phyloP scores from a whole-genome alignment of 2,888 invertebrate genomes.

The Branchipolynoe longqiensis region DNA sequence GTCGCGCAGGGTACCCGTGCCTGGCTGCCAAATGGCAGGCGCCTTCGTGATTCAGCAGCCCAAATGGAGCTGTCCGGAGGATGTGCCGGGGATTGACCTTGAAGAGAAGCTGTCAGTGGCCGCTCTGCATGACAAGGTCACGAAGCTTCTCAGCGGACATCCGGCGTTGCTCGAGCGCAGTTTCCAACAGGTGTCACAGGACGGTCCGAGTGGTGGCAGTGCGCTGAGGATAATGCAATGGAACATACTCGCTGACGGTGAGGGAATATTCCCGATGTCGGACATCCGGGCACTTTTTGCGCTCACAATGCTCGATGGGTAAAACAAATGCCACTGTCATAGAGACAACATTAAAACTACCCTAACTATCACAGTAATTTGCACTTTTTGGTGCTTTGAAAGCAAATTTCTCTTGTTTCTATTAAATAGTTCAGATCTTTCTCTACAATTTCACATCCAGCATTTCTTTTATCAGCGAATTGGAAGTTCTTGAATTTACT shows the following conservation, averaged over 20 bases:
- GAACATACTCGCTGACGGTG: conserved; percentile 56
- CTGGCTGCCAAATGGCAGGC: conserved; percentile 1
- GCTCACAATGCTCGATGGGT: too few species aligned
- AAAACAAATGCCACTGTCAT: too few species aligned
- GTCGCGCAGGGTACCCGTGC: neutral
- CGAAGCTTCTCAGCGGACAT: neutral
- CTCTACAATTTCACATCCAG: too few species aligned
- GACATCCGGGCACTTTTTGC: too few species aligned
- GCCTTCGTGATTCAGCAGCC: neutral
- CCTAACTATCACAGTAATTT: too few species aligned
- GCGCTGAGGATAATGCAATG: conserved; percentile 52
- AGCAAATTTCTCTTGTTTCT: too few species aligned
- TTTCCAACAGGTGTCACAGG: neutral
- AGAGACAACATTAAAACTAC: too few species aligned
- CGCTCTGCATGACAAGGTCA: conserved; percentile 4
- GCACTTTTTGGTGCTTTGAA: too few species aligned
- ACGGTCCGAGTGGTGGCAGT: neutral
- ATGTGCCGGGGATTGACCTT: conserved; percentile 18
- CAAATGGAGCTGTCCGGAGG: neutral
- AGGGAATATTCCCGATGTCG: too few species aligned
- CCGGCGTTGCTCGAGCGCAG: neutral
- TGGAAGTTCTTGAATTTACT: too few species aligned
- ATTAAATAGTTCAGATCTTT: too few species aligned
- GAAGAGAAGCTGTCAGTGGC: neutral
- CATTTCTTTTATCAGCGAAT: too few species aligned